Evolutionary conservation across 2,113 vertebrate genomes (phyloP), one percentile per base, ranked within the genome.

Genomic region (Sceloporus undulatus): DNA sequence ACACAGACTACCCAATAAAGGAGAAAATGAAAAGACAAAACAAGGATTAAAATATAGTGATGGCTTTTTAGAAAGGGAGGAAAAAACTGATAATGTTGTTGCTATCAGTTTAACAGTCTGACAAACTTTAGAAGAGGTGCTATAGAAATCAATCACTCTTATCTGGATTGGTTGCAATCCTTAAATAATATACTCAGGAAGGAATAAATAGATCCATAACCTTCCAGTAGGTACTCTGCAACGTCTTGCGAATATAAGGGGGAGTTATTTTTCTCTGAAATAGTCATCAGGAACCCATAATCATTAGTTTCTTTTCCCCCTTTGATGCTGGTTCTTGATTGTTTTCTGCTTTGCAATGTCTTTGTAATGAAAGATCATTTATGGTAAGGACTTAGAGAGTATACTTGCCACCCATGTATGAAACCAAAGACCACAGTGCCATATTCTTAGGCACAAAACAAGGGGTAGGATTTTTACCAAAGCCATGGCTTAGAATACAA

Each of bases 401-500:
- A 87, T 66, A 82, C 16, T 88, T 52, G 38, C 27, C 19, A 52
- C 66, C 65, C 84, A 40, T 74, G n/a, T 85, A 76, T 54, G 89
- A 90, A 91, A 93, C 75, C 66, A 66, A 80, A 88, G 34, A 90
- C 84, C 78, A 9, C 62, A 77, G 34, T 21, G 76, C 48, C 68
- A 40, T 52, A 70, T 90, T 91, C 85, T 84, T 92, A 1, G 94
- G 68, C 75, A 90, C 90, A 56, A 83, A 94, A 77, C 74, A 91
- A 91, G 90, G 89, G 75, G 89, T 88, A 90, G 93, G 87, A 86
- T 91, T 65, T 92, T 92, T 89, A 88, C 70, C 70, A 76, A 62
- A 91, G 93, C 89, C 87, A 73, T 88, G 87, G 78, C 92, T 96
- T 92, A 92, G 90, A 94, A 93, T 91, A 93, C 90, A 94, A 94